phyloP scores from a whole-genome alignment of 2,888 invertebrate genomes.

The Mimas tiliae region DNA sequence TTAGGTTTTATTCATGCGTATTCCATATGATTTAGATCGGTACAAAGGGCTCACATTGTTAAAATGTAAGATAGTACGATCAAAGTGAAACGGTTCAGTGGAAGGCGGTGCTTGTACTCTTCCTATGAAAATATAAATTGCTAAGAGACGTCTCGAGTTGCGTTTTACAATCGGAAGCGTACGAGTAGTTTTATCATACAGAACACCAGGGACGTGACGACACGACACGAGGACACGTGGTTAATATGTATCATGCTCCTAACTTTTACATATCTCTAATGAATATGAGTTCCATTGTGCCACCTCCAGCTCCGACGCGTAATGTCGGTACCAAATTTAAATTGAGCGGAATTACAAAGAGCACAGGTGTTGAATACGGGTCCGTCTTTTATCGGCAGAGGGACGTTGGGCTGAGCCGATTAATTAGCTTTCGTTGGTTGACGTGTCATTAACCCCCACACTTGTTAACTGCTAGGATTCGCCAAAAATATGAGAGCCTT shows the following conservation, averaged over 20 bases:
- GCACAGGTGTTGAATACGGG: constrained; percentile 60
- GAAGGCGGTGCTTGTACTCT: constrained; percentile 36
- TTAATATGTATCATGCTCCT: constrained; percentile 33
- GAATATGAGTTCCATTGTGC: constrained; percentile 38
- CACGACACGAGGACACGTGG: not conserved
- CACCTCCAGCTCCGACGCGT: constrained; percentile 36
- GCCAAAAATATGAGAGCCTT: constrained; percentile 40
- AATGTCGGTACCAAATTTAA: constrained; percentile 53
- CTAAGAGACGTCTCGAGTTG: constrained; percentile 42
- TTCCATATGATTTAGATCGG: not conserved
- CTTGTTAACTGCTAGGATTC: constrained; percentile 48
- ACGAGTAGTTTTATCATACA: constrained; percentile 31
- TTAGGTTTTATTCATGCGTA: not conserved
- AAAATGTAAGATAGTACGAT: not conserved
- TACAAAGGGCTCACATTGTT: not conserved
- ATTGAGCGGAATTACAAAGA: constrained; percentile 54
- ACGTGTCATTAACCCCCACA: constrained; percentile 57
- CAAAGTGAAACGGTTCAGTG: not conserved
- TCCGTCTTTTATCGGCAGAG: constrained; percentile 50
- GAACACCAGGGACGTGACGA: not conserved
- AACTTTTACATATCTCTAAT: constrained; percentile 40
- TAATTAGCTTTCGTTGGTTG: constrained; percentile 61
- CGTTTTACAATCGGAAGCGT: constrained; percentile 17
- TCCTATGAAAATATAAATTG: constrained; percentile 49
- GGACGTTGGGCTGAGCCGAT: constrained; percentile 48